phyloP scores from a whole-genome alignment of 1,140 invertebrate genomes.

The Bicyclus anynana region DNA sequence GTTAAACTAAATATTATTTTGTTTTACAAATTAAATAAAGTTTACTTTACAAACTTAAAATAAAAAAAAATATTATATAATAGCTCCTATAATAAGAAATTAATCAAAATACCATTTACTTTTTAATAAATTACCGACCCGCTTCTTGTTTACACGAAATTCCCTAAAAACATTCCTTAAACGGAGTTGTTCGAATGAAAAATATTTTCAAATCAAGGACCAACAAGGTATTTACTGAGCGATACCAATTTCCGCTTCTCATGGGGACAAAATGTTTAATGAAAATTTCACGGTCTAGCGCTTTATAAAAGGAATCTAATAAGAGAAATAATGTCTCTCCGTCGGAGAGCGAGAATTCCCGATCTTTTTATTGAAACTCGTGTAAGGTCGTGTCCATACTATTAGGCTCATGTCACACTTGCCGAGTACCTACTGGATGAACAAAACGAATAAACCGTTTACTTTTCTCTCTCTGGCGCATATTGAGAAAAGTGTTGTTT shows the following conservation, averaged over 20 bases:
- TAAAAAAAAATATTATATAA: no score
- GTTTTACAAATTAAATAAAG: no score
- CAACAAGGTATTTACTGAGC: background rate
- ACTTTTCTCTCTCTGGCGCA: no score
- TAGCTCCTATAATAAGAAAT: no score
- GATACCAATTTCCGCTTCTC: background rate
- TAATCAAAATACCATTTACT: background rate
- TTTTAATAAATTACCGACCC: background rate
- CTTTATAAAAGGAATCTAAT: conserved; percentile 4
- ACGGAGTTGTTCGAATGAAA: background rate
- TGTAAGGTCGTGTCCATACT: conserved; percentile 5
- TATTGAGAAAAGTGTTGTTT: no score
- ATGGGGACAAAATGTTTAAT: conserved; percentile 1
- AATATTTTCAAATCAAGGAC: background rate
- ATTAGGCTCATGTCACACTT: background rate
- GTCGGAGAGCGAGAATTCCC: background rate
- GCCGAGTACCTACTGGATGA: no score
- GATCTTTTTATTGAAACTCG: conserved; percentile 5
- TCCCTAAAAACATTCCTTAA: background rate
- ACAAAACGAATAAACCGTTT: no score
- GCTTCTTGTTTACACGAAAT: background rate
- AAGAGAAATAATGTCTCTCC: background rate
- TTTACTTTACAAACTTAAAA: no score
- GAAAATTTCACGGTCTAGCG: background rate
- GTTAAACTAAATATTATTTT: no score